Conservation (phyloP, 2,888 invertebrate species). For the Spodoptera picta region DNA sequence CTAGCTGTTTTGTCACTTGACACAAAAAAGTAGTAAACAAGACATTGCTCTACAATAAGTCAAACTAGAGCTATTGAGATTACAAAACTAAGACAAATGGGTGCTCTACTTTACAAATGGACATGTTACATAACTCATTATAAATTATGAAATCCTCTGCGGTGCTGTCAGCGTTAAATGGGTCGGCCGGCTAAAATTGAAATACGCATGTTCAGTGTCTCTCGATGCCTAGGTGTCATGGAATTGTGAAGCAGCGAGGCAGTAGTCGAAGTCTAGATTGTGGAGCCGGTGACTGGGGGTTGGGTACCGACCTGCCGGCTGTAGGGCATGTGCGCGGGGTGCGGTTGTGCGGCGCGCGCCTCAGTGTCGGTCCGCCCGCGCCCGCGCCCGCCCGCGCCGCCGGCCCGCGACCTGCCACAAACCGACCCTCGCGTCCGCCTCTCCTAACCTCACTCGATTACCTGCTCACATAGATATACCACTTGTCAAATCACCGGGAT, state of each 20-base stretch:
- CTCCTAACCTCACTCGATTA: constrained; percentile 81
- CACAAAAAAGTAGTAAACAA: constrained; percentile 5
- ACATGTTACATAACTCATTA: constrained; percentile 36
- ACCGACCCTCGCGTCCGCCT: constrained; percentile 70
- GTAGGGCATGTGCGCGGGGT: constrained; percentile 57
- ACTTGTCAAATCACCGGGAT: constrained; percentile 70
- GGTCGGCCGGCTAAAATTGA: constrained; percentile 38
- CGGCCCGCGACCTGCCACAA: constrained; percentile 81
- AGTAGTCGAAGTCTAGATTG: constrained; percentile 73
- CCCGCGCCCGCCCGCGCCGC: constrained; percentile 84
- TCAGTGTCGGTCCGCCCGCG: constrained; percentile 86
- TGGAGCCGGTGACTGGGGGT: constrained; percentile 53
- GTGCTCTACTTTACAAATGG: constrained; percentile 32
- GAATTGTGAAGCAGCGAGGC: constrained; percentile 50
- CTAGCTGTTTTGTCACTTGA: constrained; percentile 6
- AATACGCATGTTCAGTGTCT: constrained; percentile 34
- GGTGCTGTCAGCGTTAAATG: constrained; percentile 22
- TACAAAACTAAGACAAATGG: constrained; percentile 34
- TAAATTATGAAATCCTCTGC: constrained; percentile 29
- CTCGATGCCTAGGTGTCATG: constrained; percentile 40
- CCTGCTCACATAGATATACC: constrained; percentile 68
- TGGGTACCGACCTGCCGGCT: constrained; percentile 62
- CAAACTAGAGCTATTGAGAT: constrained; percentile 18
- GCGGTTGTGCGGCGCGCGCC: constrained; percentile 81
- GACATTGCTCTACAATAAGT: constrained; percentile 2